These are phyloP conservation scores for Ectobius pallidus DNA, from an alignment of 2,888 invertebrate species.

Conservation along the genomic window DNA sequence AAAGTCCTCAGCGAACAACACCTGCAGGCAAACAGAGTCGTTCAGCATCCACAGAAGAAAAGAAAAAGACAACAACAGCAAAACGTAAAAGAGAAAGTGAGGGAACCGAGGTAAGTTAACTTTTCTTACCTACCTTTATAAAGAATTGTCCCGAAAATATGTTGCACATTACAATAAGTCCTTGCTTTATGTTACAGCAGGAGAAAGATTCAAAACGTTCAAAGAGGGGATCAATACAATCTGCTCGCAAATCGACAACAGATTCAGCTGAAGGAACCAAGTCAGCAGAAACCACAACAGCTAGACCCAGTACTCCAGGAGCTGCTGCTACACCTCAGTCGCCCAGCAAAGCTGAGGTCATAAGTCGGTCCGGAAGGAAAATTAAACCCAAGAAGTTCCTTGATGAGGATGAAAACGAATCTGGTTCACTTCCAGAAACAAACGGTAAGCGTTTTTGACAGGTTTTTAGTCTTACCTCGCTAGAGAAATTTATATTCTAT, in stretches of 20 bases:
- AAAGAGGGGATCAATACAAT: not conserved
- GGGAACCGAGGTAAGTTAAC: conserved; percentile 2
- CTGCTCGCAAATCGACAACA: not conserved
- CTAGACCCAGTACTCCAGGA: not conserved
- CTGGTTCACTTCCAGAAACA: not conserved
- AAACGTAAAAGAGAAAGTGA: conserved; percentile 36
- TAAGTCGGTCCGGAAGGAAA: conserved; percentile 75
- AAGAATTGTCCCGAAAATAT: not conserved
- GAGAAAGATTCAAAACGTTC: conserved; percentile 13
- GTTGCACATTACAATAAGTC: too few species aligned
- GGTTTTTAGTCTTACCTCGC: not conserved
- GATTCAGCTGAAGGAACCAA: not conserved
- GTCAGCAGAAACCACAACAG: not conserved
- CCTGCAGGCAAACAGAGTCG: conserved; percentile 6
- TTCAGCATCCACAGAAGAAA: conserved; percentile 32
- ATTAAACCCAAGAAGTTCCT: conserved; percentile 66
- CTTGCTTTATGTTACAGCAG: too few species aligned
- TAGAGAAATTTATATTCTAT: too few species aligned
- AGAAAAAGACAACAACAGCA: conserved; percentile 12
- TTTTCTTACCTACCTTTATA: not conserved
- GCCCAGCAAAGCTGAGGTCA: conserved; percentile 58
- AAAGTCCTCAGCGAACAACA: conserved; percentile 45
- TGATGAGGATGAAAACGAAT: conserved; percentile 47
- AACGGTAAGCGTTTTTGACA: conserved; percentile 2
- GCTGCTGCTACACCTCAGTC: conserved; percentile 33